Base-by-base conservation (phyloP, 1,140 invertebrate genomes). In the Cydia strobilella region DNA sequence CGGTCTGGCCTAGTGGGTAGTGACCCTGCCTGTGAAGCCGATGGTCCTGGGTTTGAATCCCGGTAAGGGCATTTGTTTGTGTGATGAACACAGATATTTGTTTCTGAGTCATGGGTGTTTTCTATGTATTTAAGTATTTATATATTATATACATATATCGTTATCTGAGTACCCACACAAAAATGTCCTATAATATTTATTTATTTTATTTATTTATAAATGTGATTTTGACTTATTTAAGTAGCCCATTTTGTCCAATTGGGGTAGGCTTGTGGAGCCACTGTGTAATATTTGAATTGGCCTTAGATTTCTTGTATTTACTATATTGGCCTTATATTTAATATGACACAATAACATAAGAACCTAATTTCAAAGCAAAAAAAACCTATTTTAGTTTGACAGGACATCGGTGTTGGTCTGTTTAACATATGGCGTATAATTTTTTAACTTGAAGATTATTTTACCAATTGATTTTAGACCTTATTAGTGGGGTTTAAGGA, bases 361-460 rank as follows among this genome's bases (percentile, higher is more conserved):
- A 20, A 59, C n/a, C n/a, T 59, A 18, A 59, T 20, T n/a, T 51
- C 2, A 51, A 15, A 51, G 45, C 51, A 59, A 1, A 9, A 9
- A 54, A 59, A 0, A 23, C 54, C 54, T 23, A 59, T 59, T 59
- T 59, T 59, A 7, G 6, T 59, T 23, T 59, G 54, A 59, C 18
- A 59, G 9, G 54, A 59, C 51, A 54, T 18, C 54, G 7, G 54
- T 59, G 54, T 23, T 59, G 54, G 54, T 59, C 20, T 59, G 54
- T 59, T 59, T 59, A 59, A 59, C 54, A 59, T 59, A 59, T 59
- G 54, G 54, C 23, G n/a, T 59, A 20, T 59, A 59, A 59, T 23
- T 59, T 59, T 59, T 59, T 59, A 23, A 59, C 18, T 59, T 59
- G 20, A 59, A 54, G 51, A 59, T 51, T 51, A 15, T 18, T 15